A percentile compares a stretch with the other conserved stretches of the same genome.
phyloP scores from a whole-genome alignment of 2,888 invertebrate genomes.

The Chrysomela aeneicollis region DNA sequence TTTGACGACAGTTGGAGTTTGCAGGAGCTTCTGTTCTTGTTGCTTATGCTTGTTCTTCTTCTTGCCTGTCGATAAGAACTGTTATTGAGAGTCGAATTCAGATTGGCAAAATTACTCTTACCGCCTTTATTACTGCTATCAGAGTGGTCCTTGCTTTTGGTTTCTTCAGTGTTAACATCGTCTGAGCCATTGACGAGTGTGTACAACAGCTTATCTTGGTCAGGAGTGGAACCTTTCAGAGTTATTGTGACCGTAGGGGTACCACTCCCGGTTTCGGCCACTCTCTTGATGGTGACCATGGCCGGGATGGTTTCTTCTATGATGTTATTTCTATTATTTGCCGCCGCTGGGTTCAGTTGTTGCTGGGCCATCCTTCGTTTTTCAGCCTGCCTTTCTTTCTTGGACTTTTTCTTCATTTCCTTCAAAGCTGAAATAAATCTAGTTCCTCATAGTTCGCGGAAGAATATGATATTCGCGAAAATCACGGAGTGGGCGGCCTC shows the following conservation, averaged over 20 bases:
- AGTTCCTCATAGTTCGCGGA: not conserved
- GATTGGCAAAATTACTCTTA: not conserved
- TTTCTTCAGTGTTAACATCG: slow-evolving; percentile 34
- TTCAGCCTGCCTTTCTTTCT: slow-evolving; percentile 57
- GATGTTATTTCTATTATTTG: slow-evolving; percentile 36
- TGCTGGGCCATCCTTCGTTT: slow-evolving; percentile 53
- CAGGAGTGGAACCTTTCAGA: slow-evolving; percentile 75
- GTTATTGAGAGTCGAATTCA: no score
- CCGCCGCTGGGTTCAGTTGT: slow-evolving; percentile 45
- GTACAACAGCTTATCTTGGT: slow-evolving; percentile 77
- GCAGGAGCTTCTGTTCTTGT: slow-evolving; percentile 22
- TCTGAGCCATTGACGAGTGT: slow-evolving; percentile 72
- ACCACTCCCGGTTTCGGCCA: slow-evolving; percentile 70
- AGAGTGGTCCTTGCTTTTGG: slow-evolving; percentile 6
- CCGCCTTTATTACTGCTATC: slow-evolving; percentile 1
- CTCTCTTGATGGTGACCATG: slow-evolving; percentile 77
- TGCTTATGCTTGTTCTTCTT: slow-evolving; percentile 45
- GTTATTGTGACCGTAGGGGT: slow-evolving; percentile 82
- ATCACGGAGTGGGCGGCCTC: no score
- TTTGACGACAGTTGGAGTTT: slow-evolving; percentile 37
- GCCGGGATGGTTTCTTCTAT: slow-evolving; percentile 61
- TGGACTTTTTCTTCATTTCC: slow-evolving; percentile 38
- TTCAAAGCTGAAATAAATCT: slow-evolving; percentile 23
- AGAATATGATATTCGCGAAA: no score
- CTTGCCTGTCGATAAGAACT: slow-evolving; percentile 8